Base-by-base conservation (phyloP, 2,888 invertebrate genomes). In the Drosophila phalerata region DNA sequence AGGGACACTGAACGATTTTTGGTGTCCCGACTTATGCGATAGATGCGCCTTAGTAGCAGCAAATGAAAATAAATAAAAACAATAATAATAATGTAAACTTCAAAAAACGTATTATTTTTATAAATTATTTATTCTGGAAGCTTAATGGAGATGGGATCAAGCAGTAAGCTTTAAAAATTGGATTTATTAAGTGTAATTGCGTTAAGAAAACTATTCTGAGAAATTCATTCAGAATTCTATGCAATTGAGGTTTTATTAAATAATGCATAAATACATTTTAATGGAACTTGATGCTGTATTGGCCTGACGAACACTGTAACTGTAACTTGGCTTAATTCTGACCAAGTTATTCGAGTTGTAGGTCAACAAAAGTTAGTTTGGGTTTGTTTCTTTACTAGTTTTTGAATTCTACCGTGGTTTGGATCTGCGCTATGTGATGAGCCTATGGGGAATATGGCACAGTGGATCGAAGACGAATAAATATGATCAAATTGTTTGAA, bases 21-120 rank as follows among this genome's bases (percentile, higher is more conserved):
- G 55, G 51, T 68, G 48, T 38, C 32, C 49, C 9, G 15, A 34
- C 22, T 47, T 15, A 57, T 60, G 47, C 43, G 47, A 28, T 60
- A 32, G 34, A 71, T 49, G 60, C 74, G 68, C 77, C 78, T 77
- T 75, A 68, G 55, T 10, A 62, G 42, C 58, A 51, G 61, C 47
- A 43, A 47, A 11, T 55, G 17, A 52, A 32, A 55, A 52, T 48
- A 32, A 55, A 52, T 48, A 48, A 55, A 48, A 47, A 53, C 38
- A 47, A 15, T 30, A 49, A 32, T 28, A 43, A 57, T 34, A 38
- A 15, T 37, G 40, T 40, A 38, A 56, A 48, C 22, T 37, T 37
- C 5, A 32, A 4, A 32, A 28, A n/a, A 10, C 5, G 25, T 17
- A 28, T 19, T 30, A 13, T 47, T 10, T 38, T n/a, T 48, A 30